Evolutionary conservation across 2,113 vertebrate genomes (phyloP), one percentile per base, ranked within the genome.

Genomic region (Xenopus laevis): DNA sequence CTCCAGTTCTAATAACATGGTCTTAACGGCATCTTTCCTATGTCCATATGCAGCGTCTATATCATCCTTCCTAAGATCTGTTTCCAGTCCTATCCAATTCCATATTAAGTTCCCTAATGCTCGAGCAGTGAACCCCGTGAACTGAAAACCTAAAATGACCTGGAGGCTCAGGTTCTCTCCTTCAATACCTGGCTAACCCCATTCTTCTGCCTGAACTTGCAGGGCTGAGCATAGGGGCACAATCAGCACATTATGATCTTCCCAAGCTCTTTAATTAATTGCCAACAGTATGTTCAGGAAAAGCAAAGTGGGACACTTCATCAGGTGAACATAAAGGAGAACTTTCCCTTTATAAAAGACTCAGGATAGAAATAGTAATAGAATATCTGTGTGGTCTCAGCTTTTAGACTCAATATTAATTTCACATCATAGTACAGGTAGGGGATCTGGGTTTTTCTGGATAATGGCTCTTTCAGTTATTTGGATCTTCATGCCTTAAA

Each of bases 21-120:
- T 18, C 4, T 20, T 20, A 1, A 20, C 47, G 1, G 55, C 17
- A 16, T 10, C 55, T 58, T 20, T 58, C 13, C 18, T 15, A 12
- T 27, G 6, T 9, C 4, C 10, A 13, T 16, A 55, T 2, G 4
- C 40, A 65, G 33, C 4, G 17, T 16, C 27, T 64, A 8, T 12
- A 46, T 65, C 18, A 18, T 44, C 15, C 64, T 46, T 45, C 17
- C 33, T 13, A 44, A 20, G 33, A 23, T 47, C 44, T 13, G 4
- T 58, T 60, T 71, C 58, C 18, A 17, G n/a, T 20, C 27, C 13
- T 60, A 74, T 74, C 57, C 18, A 10, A 60, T 74, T 47, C 23
- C 64, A 68, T 13, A 67, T 74, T 68, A 61, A 59, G 47, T 74
- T 62, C 57, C 70, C 70, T n/a, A n/a, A 52, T n/a, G 4, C 40